Percentiles rank a stretch among this genome's conserved stretches.
Evolutionary conservation across 1,140 invertebrate genomes (phyloP).

Genomic region (Drosophila burlai): DNA sequence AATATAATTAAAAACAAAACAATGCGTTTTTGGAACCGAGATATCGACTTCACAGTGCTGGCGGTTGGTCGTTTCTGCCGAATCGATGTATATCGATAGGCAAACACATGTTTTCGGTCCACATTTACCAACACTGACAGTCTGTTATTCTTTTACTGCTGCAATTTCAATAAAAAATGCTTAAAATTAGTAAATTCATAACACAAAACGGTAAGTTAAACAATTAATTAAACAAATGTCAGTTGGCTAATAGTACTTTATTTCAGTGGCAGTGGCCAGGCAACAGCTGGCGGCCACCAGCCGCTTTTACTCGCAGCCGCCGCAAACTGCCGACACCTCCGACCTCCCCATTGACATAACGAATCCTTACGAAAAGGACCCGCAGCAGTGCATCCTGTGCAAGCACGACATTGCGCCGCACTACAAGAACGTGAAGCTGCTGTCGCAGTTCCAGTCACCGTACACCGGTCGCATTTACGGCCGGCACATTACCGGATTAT

Average conservation of each 20-base stretch:
- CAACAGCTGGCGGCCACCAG: constrained; percentile 12
- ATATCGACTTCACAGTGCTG: neutral
- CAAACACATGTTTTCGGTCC: neutral
- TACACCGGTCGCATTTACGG: constrained; percentile 96
- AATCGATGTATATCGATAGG: constrained; percentile 8
- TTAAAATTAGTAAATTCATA: constrained; percentile 56
- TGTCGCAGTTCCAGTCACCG: constrained; percentile 98
- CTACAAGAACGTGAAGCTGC: constrained; percentile 96
- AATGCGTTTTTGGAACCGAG: neutral
- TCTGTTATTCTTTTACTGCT: constrained; percentile 24
- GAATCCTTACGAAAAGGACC: constrained; percentile 94
- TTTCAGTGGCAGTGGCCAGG: constrained; percentile 15
- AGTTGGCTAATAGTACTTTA: neutral
- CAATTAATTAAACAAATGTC: neutral
- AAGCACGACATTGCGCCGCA: constrained; percentile 92
- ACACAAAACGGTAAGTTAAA: constrained; percentile 51
- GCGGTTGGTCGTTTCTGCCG: neutral
- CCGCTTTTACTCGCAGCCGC: constrained; percentile 40
- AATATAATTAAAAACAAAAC: constrained; percentile 20
- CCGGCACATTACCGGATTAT: constrained; percentile 94
- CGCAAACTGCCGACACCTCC: constrained; percentile 15
- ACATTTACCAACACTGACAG: constrained; percentile 12
- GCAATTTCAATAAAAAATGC: constrained; percentile 44
- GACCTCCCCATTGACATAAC: constrained; percentile 89
- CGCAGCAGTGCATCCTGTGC: constrained; percentile 93